These are phyloP conservation scores for Zaprionus davidi DNA, from an alignment of 1,140 invertebrate genomes.

Conservation along the genomic window DNA sequence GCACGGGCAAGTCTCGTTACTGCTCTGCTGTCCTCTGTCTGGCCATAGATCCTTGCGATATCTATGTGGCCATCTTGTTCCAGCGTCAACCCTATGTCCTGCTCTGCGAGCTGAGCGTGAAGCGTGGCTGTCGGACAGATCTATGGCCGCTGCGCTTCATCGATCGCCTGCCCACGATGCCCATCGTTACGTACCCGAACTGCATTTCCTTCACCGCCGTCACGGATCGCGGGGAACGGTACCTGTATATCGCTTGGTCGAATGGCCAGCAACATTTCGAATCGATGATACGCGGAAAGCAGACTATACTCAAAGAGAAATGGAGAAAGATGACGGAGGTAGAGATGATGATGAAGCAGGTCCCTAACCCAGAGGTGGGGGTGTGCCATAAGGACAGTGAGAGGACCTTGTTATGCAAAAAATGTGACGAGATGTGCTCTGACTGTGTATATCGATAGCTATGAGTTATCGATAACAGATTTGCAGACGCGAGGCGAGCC, in stretches of 20 bases:
- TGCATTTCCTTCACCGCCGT: constrained; percentile 5
- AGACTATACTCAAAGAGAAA: too few species aligned
- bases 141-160: constrained; percentile 23
- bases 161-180: not conserved
- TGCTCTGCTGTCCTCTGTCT: constrained; percentile 21
- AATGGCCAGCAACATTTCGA: not conserved
- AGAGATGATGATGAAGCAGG: too few species aligned
- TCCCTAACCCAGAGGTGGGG: too few species aligned
- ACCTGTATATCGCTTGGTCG: not conserved
- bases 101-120: not conserved
- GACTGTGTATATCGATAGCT: too few species aligned
- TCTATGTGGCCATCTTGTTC: constrained; percentile 45
- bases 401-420: too few species aligned
- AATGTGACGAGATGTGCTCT: too few species aligned
- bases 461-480: too few species aligned
- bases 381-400: too few species aligned
- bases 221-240: not conserved
- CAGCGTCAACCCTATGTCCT: constrained; percentile 35
- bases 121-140: not conserved
- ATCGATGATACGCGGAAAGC: not conserved
- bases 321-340: too few species aligned
- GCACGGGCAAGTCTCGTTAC: not conserved
- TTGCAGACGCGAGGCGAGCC: too few species aligned
- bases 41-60: constrained; percentile 33
- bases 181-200: constrained; percentile 2